These are phyloP conservation scores for Lepidonotus clava DNA, from an alignment of 2,888 invertebrate genomes.

Conservation along the genomic window DNA sequence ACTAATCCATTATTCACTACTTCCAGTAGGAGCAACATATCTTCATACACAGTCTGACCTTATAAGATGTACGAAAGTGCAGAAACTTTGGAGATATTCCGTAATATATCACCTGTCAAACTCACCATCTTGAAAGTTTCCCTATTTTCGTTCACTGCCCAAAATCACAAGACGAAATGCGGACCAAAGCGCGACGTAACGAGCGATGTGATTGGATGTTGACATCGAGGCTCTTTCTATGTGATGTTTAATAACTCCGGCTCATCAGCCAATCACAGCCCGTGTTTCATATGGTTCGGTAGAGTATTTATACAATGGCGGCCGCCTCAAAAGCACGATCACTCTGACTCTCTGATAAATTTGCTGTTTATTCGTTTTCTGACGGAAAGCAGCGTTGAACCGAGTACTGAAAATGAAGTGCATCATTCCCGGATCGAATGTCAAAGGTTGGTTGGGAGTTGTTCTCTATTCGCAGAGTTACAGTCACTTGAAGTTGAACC, in stretches of 20 bases:
- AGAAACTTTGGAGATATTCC: no score
- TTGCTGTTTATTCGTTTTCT: background rate
- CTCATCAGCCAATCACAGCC: constrained; percentile 27
- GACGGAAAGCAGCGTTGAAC: background rate
- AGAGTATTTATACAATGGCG: constrained; percentile 55
- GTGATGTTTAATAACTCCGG: background rate
- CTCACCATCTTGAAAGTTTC: constrained; percentile 43
- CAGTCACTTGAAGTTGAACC: no score
- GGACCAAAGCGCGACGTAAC: background rate
- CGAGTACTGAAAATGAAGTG: constrained; percentile 85
- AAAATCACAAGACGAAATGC: background rate
- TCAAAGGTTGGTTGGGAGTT: constrained; percentile 84
- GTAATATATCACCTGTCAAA: no score
- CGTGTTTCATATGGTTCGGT: background rate
- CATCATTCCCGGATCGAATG: constrained; percentile 87
- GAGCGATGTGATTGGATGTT: background rate
- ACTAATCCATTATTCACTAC: no score
- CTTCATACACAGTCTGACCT: no score
- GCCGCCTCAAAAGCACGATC: background rate
- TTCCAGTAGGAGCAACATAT: no score
- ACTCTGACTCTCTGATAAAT: background rate
- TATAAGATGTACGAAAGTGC: no score
- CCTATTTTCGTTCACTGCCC: constrained; percentile 48
- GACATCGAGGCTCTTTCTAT: background rate
- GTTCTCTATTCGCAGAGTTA: no score